Evolutionary conservation across 2,888 invertebrate genomes (phyloP).

Genomic region (Drosophila borborema): DNA sequence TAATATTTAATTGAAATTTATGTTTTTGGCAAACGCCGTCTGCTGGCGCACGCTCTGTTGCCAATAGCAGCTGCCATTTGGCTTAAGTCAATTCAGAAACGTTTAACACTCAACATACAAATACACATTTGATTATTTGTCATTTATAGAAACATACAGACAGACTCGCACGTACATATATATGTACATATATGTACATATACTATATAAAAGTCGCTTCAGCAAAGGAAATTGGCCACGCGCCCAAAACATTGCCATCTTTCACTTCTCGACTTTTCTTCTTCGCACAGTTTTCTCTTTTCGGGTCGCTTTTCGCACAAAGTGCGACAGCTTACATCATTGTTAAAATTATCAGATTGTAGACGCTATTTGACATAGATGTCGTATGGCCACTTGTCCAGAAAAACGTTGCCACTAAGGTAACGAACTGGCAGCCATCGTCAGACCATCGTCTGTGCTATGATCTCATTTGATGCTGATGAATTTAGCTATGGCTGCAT

Average conservation of each 20-base stretch:
- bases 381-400: conserved; percentile 16
- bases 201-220: background rate
- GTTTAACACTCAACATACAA: conserved; percentile 75
- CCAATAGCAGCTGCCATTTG: conserved; percentile 52
- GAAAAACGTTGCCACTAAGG: conserved; percentile 22
- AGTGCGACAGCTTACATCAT: conserved; percentile 83
- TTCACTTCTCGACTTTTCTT: conserved; percentile 1
- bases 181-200: no score
- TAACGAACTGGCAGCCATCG: conserved; percentile 3
- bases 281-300: background rate
- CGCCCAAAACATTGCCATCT: conserved; percentile 65
- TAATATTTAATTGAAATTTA: conserved; percentile 58
- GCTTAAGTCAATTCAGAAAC: conserved; percentile 81
- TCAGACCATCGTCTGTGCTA: conserved; percentile 2
- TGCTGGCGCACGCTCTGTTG: conserved; percentile 79
- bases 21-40: conserved; percentile 77
- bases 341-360: conserved; percentile 81
- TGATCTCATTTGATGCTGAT: conserved; percentile 3
- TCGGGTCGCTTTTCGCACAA: conserved; percentile 20
- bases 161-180: background rate
- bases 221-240: conserved; percentile 68
- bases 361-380: conserved; percentile 5
- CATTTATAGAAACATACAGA: conserved; percentile 38
- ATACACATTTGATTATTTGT: conserved; percentile 64
- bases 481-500: background rate